Base-by-base conservation (phyloP, 2,797 vertebrate species). In the Enoplosus armatus region DNA sequence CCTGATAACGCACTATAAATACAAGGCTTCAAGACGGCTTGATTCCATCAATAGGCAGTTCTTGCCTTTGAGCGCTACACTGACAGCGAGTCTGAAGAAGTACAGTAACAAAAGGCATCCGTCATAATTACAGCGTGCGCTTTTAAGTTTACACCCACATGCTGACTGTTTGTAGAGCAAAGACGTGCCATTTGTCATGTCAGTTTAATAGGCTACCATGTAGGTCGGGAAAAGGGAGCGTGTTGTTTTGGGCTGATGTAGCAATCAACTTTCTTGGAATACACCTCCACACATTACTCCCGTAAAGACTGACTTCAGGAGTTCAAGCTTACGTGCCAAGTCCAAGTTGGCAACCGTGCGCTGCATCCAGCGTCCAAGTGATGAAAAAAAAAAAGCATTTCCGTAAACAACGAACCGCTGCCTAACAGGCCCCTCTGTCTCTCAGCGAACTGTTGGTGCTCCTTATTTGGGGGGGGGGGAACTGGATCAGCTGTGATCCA, bases 1-100 rank as follows among this genome's bases (percentile, higher is more conserved):
- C 67, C 56, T 73, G 85, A 91, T 87, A 88, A 76, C 71, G 55
- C 56, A 59, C 83, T 80, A 77, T 79, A 88, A 94, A 88, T 87
- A 89, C 56, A 61, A 79, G 43, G 71, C 79, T 58, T 39, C 54
- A 64, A 74, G 82, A 75, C 43, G 29, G 69, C 80, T 85, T 85
- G 85, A 75, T 68, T 79, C 70, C 82, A 82, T 89, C 84, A 79
- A 70, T 51, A 58, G 39, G 62, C 48, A 59, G 20, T 80, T 85
- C 83, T 54, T 59, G 64, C 53, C 63, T 65, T 54, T 5, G 14
- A 75, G 51, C 39, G 1, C 54, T 53, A 31, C 70, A 14, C 71
- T 82, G 79, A 87, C 87, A 80, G 67, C 22, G 47, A 26, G 35
- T 67, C 31, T 65, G 58, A 75, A 81, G 72, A 54, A 66, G 73